phyloP scores from a whole-genome alignment of 2,888 invertebrate genomes.

The Heteromyza rotundicornis region DNA sequence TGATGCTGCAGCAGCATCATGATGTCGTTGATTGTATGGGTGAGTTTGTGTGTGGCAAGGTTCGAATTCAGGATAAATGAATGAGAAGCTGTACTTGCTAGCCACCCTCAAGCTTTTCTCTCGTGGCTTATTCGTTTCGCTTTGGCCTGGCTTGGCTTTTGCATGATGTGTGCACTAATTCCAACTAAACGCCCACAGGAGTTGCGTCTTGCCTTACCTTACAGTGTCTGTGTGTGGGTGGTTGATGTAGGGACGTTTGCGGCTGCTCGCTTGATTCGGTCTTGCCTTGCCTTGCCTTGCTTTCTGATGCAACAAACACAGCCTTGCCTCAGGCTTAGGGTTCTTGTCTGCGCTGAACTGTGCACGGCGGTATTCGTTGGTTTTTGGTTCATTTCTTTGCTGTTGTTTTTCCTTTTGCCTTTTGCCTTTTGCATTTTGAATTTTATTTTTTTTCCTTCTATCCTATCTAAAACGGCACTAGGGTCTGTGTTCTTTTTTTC shows the following conservation, averaged over 20 bases:
- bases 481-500: slow-evolving; percentile 28
- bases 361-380: slow-evolving; percentile 7
- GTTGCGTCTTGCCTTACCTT: slow-evolving; percentile 12
- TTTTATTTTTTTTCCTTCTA: slow-evolving; percentile 35
- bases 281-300: slow-evolving; percentile 6
- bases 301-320: slow-evolving; percentile 6
- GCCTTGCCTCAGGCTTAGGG: slow-evolving; percentile 22
- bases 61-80: not conserved
- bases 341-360: slow-evolving; percentile 34
- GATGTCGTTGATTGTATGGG: not conserved
- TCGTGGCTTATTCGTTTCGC: slow-evolving; percentile 13
- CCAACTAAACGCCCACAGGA: slow-evolving; percentile 31
- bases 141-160: slow-evolving; percentile 24
- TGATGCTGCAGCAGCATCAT: too few species aligned
- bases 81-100: not conserved
- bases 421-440: slow-evolving; percentile 14
- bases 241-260: not conserved
- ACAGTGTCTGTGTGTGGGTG: not conserved
- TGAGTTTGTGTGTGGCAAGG: not conserved
- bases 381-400: slow-evolving; percentile 51
- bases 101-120: too few species aligned
- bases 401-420: slow-evolving; percentile 38
- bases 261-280: not conserved
- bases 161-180: slow-evolving; percentile 26
- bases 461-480: slow-evolving; percentile 36